Evolutionary conservation across 2,888 invertebrate species (phyloP).

Genomic region (Globia sparganii): DNA sequence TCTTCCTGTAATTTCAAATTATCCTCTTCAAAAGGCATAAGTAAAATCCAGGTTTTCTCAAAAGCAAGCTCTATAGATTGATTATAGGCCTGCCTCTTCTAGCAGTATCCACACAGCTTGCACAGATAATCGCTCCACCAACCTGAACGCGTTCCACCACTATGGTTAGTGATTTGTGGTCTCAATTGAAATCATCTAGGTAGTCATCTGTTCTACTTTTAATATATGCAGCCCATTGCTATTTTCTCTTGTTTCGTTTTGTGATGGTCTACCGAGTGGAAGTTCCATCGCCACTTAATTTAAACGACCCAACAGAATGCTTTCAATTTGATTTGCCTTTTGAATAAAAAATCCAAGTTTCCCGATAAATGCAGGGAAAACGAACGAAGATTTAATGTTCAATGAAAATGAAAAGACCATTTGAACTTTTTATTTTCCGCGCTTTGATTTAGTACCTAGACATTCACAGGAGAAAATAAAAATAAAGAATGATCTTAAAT

Average conservation of each 20-base stretch:
- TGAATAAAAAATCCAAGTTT: constrained; percentile 1
- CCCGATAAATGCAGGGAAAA: constrained; percentile 10
- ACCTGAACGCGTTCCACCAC: background rate
- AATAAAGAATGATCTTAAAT: background rate
- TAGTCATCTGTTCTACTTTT: background rate
- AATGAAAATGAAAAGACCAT: constrained; percentile 20
- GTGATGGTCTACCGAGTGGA: background rate
- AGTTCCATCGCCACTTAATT: background rate
- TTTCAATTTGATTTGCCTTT: constrained; percentile 13
- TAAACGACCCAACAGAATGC: constrained; percentile 16
- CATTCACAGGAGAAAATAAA: constrained; percentile 10
- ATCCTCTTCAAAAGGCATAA: background rate
- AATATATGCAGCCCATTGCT: background rate
- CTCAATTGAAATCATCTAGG: background rate
- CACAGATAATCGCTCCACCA: too few relatives aligned
- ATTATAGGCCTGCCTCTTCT: background rate
- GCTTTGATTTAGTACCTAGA: constrained; percentile 1
- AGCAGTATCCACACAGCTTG: background rate
- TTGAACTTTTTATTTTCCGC: constrained; percentile 18
- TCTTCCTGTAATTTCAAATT: too few relatives aligned
- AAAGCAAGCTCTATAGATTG: background rate
- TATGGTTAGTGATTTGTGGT: background rate
- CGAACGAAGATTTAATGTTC: constrained; percentile 25
- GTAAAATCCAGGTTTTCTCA: background rate
- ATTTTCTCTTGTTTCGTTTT: background rate